A percentile compares a stretch with the other conserved stretches of the same genome.
Evolutionary conservation across 1,140 invertebrate species (phyloP).

Genomic region (Drosophila kepulauana): DNA sequence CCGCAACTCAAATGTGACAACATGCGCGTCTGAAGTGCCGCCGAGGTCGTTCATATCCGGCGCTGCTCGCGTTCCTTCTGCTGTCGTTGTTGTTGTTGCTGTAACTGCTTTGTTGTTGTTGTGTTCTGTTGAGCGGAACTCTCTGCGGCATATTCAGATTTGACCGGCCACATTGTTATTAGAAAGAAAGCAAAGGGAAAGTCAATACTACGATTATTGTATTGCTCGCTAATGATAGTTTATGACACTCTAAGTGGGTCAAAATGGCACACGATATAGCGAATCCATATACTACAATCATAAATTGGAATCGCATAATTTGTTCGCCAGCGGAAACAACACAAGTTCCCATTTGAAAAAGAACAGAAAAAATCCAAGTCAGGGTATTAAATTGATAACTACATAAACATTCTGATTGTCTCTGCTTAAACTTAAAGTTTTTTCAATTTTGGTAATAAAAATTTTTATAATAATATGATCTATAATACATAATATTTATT

Average conservation of each 20-base stretch:
- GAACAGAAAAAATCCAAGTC: conserved; percentile 31
- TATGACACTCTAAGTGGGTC: conserved; percentile 70
- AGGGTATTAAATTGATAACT: conserved; percentile 15
- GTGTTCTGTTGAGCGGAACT: conserved; percentile 1
- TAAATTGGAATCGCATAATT: conserved; percentile 28
- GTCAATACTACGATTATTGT: conserved; percentile 22
- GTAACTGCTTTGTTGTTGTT: background rate
- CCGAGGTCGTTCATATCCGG: conserved; percentile 40
- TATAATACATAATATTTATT: too few relatives aligned
- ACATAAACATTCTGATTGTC: conserved; percentile 22
- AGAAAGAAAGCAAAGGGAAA: conserved; percentile 1
- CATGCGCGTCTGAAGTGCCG: conserved; percentile 81
- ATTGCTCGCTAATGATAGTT: conserved; percentile 62
- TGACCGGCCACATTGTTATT: background rate
- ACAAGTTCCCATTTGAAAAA: conserved; percentile 35
- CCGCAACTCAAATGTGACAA: conserved; percentile 84
- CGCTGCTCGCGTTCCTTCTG: conserved; percentile 20
- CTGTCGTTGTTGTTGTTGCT: background rate
- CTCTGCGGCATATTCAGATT: conserved; percentile 7
- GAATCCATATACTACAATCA: conserved; percentile 17
- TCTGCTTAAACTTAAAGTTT: background rate
- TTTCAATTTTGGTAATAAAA: too few relatives aligned
- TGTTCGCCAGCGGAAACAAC: conserved; percentile 27
- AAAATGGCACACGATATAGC: conserved; percentile 54
- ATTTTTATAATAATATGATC: too few relatives aligned